Evolutionary conservation across 2,888 invertebrate species (phyloP).

Genomic region (Cylindroiulus punctatus): DNA sequence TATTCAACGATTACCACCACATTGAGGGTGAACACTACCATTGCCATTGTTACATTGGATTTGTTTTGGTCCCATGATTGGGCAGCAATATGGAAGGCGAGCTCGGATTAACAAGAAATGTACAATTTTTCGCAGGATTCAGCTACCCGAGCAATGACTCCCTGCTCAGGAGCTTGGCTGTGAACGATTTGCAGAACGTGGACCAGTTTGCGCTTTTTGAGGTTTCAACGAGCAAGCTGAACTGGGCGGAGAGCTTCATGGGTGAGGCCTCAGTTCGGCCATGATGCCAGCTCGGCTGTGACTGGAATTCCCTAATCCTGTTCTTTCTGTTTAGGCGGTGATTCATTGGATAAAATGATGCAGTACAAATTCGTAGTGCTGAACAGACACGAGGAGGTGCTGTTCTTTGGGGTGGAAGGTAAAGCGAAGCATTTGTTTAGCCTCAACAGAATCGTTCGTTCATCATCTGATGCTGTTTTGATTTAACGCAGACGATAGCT

Average conservation of each 20-base stretch:
- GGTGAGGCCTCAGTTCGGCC: not conserved
- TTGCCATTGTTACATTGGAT: too few relatives aligned
- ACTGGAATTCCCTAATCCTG: not conserved
- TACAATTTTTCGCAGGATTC: slow-evolving; percentile 7
- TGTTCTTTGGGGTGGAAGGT: slow-evolving; percentile 54
- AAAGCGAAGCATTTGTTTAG: not conserved
- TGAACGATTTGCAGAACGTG: slow-evolving; percentile 48
- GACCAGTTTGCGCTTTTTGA: slow-evolving; percentile 57
- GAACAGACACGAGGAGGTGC: slow-evolving; percentile 55
- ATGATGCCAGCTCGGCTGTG: not conserved
- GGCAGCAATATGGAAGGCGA: too few relatives aligned
- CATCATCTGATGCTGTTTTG: not conserved
- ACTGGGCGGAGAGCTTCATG: slow-evolving; percentile 55
- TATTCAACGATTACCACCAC: too few relatives aligned
- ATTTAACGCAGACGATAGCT: slow-evolving; percentile 40
- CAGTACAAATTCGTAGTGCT: slow-evolving; percentile 57
- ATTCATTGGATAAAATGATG: slow-evolving; percentile 50
- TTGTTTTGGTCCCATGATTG: too few relatives aligned
- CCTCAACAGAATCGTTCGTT: not conserved
- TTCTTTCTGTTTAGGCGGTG: slow-evolving; percentile 15
- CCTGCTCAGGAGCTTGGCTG: slow-evolving; percentile 1
- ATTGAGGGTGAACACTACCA: too few relatives aligned
- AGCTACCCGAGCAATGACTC: slow-evolving; percentile 15
- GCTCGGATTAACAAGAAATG: too few relatives aligned
- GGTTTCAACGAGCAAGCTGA: slow-evolving; percentile 52